Conservation (phyloP, 2,888 invertebrate genomes). For the Drosophila flavopinicola region DNA sequence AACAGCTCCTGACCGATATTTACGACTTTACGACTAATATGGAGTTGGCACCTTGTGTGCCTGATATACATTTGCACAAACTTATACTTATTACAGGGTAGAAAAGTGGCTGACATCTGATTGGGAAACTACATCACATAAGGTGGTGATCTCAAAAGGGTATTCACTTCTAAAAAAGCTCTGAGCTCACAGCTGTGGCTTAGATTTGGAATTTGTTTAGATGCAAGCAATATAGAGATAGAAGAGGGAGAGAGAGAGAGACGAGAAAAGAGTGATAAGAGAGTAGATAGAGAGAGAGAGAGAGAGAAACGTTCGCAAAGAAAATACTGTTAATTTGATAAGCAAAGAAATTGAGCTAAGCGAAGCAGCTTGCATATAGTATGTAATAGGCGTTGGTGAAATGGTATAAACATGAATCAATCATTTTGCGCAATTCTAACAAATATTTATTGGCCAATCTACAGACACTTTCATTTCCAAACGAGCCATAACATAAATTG, state of each 20-base stretch:
- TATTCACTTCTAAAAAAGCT: neutral
- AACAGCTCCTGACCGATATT: no score
- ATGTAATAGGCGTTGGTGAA: slow-evolving; percentile 11
- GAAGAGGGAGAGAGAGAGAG: neutral
- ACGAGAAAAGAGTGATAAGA: no score
- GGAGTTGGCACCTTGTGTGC: no score
- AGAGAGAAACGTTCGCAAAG: neutral
- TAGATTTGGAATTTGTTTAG: neutral
- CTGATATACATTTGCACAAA: no score
- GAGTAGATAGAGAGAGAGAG: neutral
- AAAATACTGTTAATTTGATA: slow-evolving; percentile 15
- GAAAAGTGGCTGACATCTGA: slow-evolving; percentile 16
- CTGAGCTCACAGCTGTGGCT: neutral
- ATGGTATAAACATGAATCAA: slow-evolving; percentile 6
- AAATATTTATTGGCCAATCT: slow-evolving; percentile 11
- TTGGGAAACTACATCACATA: slow-evolving; percentile 21
- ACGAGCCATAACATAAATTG: slow-evolving; percentile 7
- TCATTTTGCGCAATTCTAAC: slow-evolving; percentile 13
- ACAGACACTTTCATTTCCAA: slow-evolving; percentile 19
- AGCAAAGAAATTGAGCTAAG: slow-evolving; percentile 6
- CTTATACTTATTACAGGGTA: no score
- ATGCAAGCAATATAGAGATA: no score
- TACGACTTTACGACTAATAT: no score
- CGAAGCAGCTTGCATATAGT: no score
- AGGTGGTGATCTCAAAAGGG: slow-evolving; percentile 7